Conservation (phyloP, 2,888 invertebrate genomes). For the Dryomyza anilis region DNA sequence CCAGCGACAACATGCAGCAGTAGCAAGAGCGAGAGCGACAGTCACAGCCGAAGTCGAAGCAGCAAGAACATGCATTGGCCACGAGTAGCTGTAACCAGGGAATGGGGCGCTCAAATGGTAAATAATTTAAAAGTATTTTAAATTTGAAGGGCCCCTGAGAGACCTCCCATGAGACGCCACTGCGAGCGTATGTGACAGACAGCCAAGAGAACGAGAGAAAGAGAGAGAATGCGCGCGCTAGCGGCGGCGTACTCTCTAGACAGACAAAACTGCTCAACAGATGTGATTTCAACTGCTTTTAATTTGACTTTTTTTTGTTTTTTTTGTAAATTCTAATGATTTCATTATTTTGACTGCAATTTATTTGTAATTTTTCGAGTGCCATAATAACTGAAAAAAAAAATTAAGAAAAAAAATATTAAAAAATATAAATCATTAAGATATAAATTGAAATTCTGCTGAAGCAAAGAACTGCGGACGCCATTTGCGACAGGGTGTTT, state of each 20-base stretch:
- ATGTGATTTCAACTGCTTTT: slow-evolving; percentile 24
- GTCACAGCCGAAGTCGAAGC: slow-evolving; percentile 39
- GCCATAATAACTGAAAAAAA: slow-evolving; percentile 26
- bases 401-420: neutral
- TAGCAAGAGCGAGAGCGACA: slow-evolving; percentile 42
- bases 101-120: too few species aligned
- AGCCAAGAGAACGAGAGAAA: too few species aligned
- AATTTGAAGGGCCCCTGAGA: too few species aligned
- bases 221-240: neutral
- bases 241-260: neutral
- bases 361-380: slow-evolving; percentile 26
- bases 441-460: too few species aligned
- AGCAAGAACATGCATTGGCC: slow-evolving; percentile 35
- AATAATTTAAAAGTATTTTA: too few species aligned
- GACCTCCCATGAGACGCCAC: too few species aligned
- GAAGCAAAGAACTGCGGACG: slow-evolving; percentile 17
- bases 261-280: slow-evolving; percentile 29
- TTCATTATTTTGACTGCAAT: neutral
- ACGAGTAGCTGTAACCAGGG: slow-evolving; percentile 39
- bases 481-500: neutral
- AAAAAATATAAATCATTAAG: slow-evolving; percentile 9
- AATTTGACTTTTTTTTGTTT: slow-evolving; percentile 7
- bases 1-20: slow-evolving; percentile 52
- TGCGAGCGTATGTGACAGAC: too few species aligned
- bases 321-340: slow-evolving; percentile 3